Conservation (phyloP, 2,113 vertebrate species). For the Oryzias celebensis region DNA sequence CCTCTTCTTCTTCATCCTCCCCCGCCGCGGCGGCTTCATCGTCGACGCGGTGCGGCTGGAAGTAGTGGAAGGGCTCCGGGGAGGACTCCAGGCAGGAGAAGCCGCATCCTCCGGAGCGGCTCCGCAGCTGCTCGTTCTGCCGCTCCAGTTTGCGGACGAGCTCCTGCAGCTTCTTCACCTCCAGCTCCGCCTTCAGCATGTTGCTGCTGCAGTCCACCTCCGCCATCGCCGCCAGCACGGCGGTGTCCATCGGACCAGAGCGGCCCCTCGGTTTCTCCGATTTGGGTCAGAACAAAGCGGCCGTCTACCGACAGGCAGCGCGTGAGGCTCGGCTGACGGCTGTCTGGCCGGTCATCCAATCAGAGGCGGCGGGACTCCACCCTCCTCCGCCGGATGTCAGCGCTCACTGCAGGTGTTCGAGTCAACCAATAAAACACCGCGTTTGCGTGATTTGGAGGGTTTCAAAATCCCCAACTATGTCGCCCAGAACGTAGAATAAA, state of each 20-base stretch:
- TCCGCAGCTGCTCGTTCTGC: slow-evolving; percentile 88
- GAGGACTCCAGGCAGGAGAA: slow-evolving; percentile 73
- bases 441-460: too few relatives aligned
- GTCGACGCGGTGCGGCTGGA: slow-evolving; percentile 64
- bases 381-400: too few relatives aligned
- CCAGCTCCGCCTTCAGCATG: slow-evolving; percentile 82
- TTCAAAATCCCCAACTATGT: too few relatives aligned
- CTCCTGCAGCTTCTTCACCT: slow-evolving; percentile 93
- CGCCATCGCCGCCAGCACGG: slow-evolving; percentile 61
- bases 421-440: too few relatives aligned
- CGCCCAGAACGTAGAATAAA: too few relatives aligned
- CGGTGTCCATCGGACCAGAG: slow-evolving; percentile 61
- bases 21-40: slow-evolving; percentile 20
- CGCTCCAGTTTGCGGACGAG: slow-evolving; percentile 88
- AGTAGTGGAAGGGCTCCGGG: slow-evolving; percentile 79
- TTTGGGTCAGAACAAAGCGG: background rate
- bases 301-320: background rate
- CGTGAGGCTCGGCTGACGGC: slow-evolving; percentile 7
- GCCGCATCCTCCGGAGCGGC: slow-evolving; percentile 65
- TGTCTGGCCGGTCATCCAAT: slow-evolving; percentile 27
- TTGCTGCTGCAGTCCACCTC: slow-evolving; percentile 76
- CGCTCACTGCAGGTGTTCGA: too few relatives aligned
- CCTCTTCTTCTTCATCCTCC: slow-evolving; percentile 36
- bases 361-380: background rate
- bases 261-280: background rate